These are phyloP conservation scores for Daphoenositta chrysoptera DNA, from an alignment of 2,113 vertebrate species.

Conservation along the genomic window DNA sequence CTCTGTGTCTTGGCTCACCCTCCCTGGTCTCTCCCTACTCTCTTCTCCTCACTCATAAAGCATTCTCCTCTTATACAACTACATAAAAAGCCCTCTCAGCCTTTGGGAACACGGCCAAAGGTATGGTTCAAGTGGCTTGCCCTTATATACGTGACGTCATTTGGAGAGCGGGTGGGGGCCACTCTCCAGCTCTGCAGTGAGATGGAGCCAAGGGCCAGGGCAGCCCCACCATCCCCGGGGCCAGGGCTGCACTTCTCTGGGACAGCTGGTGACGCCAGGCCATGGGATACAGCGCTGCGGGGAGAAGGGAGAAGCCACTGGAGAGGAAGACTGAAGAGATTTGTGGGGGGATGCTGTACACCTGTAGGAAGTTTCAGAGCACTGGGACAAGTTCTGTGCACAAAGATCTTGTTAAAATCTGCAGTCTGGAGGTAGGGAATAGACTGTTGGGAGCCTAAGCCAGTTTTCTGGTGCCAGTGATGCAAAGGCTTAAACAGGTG, in stretches of 20 bases:
- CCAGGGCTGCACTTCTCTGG: not conserved
- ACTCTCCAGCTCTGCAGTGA: not conserved
- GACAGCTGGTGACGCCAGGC: not conserved
- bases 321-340: not conserved
- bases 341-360: not conserved
- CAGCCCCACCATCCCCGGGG: not conserved
- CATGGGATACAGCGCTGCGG: accelerated
- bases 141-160: accelerated
- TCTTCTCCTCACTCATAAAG: not conserved
- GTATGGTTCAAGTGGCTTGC: not conserved
- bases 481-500: not conserved
- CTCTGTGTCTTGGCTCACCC: not conserved
- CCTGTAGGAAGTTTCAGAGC: not conserved
- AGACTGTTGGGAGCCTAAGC: not conserved
- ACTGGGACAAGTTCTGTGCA: not conserved
- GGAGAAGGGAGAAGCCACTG: not conserved
- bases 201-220: not conserved
- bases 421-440: not conserved
- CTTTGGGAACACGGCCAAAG: not conserved
- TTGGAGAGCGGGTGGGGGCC: not conserved
- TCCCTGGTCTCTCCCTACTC: not conserved
- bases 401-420: not conserved
- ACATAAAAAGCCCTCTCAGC: not conserved
- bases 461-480: not conserved
- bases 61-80: not conserved